Conservation (phyloP, 2,113 vertebrate species). For the Apeltes quadracus region DNA sequence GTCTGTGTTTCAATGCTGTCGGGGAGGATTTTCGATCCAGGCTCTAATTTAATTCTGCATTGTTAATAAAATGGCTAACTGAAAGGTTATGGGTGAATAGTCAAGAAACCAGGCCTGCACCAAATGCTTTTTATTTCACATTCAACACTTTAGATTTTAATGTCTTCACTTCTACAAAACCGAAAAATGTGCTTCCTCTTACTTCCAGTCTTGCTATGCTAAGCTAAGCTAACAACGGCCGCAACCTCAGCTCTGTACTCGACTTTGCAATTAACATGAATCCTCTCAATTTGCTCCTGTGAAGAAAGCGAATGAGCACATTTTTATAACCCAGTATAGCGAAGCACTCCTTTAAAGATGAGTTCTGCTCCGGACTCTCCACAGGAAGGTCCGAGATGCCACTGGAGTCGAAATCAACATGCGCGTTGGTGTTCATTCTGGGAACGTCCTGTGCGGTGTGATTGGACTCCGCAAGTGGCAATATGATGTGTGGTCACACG, state of each 20-base stretch:
- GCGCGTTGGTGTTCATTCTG: slow-evolving; percentile 97
- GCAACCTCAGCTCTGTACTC: not conserved
- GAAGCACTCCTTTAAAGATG: not conserved
- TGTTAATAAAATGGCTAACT: not conserved
- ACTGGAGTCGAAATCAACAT: slow-evolving; percentile 97
- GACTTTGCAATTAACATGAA: not conserved
- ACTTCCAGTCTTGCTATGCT: not conserved
- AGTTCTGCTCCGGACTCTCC: not conserved
- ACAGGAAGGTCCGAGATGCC: slow-evolving; percentile 94
- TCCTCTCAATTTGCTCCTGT: not conserved
- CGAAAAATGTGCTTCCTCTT: not conserved
- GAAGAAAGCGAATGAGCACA: not conserved
- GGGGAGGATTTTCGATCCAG: not conserved
- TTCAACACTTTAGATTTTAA: too few species aligned
- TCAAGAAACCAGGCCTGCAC: too few species aligned
- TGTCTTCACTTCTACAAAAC: not conserved
- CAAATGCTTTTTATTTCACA: too few species aligned
- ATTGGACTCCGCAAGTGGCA: slow-evolving; percentile 99
- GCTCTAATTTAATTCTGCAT: not conserved
- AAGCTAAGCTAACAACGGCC: not conserved
- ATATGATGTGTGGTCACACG: slow-evolving; percentile 99
- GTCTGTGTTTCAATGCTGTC: slow-evolving; percentile 1
- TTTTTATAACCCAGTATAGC: not conserved
- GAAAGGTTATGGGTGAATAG: not conserved
- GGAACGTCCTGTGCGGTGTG: slow-evolving; percentile 95